Percentiles rank a stretch among this genome's conserved stretches.
These are phyloP conservation scores for Australoheros scitulus DNA, from an alignment of 2,113 vertebrate species.

Conservation along the genomic window DNA sequence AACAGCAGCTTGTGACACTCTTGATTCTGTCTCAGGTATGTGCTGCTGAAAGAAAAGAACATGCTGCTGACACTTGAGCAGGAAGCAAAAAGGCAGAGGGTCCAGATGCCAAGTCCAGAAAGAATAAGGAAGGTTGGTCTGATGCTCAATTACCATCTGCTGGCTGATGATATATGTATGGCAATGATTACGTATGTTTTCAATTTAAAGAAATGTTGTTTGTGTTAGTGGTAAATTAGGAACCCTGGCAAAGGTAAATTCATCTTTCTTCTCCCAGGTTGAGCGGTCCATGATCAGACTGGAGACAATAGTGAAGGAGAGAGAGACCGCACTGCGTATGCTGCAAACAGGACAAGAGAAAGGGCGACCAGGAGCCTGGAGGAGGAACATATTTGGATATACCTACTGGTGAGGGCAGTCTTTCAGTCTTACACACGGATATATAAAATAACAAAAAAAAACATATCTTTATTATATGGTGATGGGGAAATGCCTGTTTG, in stretches of 20 bases:
- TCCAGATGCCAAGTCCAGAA: constrained; percentile 93
- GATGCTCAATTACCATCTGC: not conserved
- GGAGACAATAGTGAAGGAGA: constrained; percentile 87
- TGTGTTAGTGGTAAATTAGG: not conserved
- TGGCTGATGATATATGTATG: not conserved
- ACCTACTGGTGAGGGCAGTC: constrained; percentile 83
- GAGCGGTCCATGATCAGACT: constrained; percentile 87
- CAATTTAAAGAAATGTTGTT: not conserved
- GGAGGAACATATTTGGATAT: constrained; percentile 86
- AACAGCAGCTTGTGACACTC: not conserved
- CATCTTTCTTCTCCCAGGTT: constrained; percentile 77
- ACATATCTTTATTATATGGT: not conserved
- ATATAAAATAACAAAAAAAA: not conserved
- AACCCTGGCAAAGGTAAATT: not conserved
- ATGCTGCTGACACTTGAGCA: constrained; percentile 94
- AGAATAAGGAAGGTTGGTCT: constrained; percentile 88
- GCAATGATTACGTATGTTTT: not conserved
- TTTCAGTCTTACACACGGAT: not conserved
- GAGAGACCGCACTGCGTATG: constrained; percentile 88
- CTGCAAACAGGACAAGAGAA: constrained; percentile 93
- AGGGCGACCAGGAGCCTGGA: constrained; percentile 89
- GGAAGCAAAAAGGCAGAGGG: constrained; percentile 86
- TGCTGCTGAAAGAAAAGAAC: constrained; percentile 95
- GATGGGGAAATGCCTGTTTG: not conserved
- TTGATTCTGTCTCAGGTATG: constrained; percentile 84